Base-by-base conservation (phyloP, 2,113 vertebrate species). In the Pontoporia blainvillei region DNA sequence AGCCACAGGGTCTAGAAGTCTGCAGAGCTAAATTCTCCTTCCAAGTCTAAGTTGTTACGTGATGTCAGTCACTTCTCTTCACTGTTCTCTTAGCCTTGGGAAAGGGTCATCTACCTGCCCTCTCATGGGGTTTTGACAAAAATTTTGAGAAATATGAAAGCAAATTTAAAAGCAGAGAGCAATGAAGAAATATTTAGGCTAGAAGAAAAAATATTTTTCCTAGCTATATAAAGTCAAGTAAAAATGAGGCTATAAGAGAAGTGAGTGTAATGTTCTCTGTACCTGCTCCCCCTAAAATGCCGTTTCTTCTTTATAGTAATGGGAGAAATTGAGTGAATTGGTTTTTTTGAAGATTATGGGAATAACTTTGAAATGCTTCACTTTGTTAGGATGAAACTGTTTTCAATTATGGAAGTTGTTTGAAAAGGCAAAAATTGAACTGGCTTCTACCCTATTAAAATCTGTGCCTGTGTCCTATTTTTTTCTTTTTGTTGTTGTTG, bases 371-470 rank as follows among this genome's bases (percentile, higher is more conserved):
- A 94, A 91, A 54, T 81, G 17, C 4, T 93, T 91, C 5, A 25
- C 5, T 67, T 85, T 20, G 20, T 91, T 83, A 82, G 1, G 20
- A 31, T 34, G 36, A 93, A 76, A 73, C 6, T 20, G 54, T 71
- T 90, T 94, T 72, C 4, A 82, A 12, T 27, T 62, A 81, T 41
- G 66, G 46, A 94, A 97, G 73, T 96, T 76, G 73, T 67, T 71
- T 54, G 11, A 69, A 93, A 62, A 84, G n/a, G 21, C 6, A 92
- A 96, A 92, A 85, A 76, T 18, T 31, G 2, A 0, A 87, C 27
- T 66, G 39, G 34, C 9, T 85, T 95, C 76, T 86, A 88, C 10
- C 4, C 17, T 57, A 76, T 34, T 39, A 85, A 49, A 81, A 36
- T 67, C 44, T 39, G 67, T n/a, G 0, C 52, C 6, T 59, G 59